Conservation (phyloP, 2,113 vertebrate species). For the Struthio camelus region DNA sequence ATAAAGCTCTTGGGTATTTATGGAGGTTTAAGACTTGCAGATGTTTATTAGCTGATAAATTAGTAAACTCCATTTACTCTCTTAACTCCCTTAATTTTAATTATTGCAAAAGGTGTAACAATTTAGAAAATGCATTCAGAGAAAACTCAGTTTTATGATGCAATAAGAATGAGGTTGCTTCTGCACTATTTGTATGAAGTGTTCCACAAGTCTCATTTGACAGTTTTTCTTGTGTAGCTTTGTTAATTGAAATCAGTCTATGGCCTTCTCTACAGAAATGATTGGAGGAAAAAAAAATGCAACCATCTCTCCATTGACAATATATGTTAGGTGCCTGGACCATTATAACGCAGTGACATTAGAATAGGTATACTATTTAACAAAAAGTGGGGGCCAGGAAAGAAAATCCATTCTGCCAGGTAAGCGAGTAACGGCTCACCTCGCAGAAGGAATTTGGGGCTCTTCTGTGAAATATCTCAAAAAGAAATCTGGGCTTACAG, state of each 20-base stretch:
- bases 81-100: background rate
- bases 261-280: background rate
- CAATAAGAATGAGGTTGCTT: background rate
- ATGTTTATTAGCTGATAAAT: background rate
- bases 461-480: background rate
- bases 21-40: background rate
- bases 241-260: background rate
- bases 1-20: background rate
- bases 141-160: background rate
- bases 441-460: background rate
- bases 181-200: background rate
- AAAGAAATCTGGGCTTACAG: background rate
- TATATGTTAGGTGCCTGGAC: background rate
- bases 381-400: background rate
- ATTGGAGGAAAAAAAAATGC: background rate
- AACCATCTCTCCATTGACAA: background rate
- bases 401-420: background rate
- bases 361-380: background rate
- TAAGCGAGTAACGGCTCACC: background rate
- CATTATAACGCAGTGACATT: background rate
- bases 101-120: background rate
- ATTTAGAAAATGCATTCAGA: background rate
- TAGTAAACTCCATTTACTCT: background rate
- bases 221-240: background rate
- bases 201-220: background rate